Percentiles rank a stretch among this genome's conserved stretches.
These are phyloP conservation scores for Pseudopipra pipra DNA, from an alignment of 2,113 vertebrate genomes.

Conservation along the genomic window DNA sequence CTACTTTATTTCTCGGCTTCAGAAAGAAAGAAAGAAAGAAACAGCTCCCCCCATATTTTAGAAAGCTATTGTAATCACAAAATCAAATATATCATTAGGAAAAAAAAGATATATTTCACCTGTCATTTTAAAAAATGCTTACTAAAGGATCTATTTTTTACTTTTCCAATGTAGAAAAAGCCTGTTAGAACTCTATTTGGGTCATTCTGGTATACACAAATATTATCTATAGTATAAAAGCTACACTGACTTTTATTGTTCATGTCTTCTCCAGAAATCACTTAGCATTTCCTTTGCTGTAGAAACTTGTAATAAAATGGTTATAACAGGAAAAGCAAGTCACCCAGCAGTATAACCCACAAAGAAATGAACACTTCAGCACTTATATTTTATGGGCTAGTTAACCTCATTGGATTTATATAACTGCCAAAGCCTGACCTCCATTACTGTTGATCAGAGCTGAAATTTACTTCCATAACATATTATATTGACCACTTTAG, in stretches of 20 bases:
- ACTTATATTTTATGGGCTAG: constrained; percentile 63
- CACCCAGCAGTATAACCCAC: neutral
- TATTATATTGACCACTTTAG: neutral
- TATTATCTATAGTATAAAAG: neutral
- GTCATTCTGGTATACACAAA: neutral
- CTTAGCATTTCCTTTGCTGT: constrained; percentile 21
- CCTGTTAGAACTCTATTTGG: neutral
- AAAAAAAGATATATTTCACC: neutral
- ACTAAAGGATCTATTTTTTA: neutral
- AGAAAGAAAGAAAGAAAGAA: neutral
- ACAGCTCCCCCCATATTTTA: neutral
- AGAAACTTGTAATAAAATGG: constrained; percentile 51
- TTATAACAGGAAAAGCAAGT: constrained; percentile 29
- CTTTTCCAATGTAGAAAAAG: neutral
- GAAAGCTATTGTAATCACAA: neutral
- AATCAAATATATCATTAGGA: neutral
- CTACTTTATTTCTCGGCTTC: neutral
- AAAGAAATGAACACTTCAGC: constrained; percentile 61
- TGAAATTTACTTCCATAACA: constrained; percentile 51
- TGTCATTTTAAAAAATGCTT: neutral
- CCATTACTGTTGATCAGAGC: constrained; percentile 26
- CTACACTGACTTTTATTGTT: neutral
- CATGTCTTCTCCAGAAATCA: constrained; percentile 21
- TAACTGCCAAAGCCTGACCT: constrained; percentile 40
- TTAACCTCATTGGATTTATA: constrained; percentile 65